phyloP scores from a whole-genome alignment of 2,888 invertebrate genomes.

The Ecliptopera silaceata region DNA sequence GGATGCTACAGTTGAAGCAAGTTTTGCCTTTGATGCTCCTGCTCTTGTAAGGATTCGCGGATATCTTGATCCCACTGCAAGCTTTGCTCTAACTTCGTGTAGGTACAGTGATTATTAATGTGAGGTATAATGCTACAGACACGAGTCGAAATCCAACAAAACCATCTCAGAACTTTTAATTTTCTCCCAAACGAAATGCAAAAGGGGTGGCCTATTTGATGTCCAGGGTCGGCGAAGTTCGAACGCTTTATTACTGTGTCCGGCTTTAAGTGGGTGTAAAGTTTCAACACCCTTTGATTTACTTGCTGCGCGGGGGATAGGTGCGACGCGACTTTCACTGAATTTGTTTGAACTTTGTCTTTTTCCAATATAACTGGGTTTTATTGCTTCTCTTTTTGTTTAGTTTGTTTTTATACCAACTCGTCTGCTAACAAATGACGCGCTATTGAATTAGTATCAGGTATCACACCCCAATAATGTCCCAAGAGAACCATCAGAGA shows the following conservation, averaged over 20 bases:
- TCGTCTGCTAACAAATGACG: slow-evolving; percentile 24
- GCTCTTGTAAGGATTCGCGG: slow-evolving; percentile 53
- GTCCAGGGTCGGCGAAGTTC: slow-evolving; percentile 79
- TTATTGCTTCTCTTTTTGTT: slow-evolving; percentile 53
- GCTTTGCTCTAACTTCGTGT: background rate
- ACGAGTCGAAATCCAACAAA: slow-evolving; percentile 16
- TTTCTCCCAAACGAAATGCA: slow-evolving; percentile 70
- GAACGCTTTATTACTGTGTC: slow-evolving; percentile 83
- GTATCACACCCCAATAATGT: slow-evolving; percentile 41
- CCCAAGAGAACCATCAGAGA: slow-evolving; percentile 50
- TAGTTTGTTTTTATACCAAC: slow-evolving; percentile 39
- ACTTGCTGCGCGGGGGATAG: slow-evolving; percentile 75
- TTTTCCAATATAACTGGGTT: slow-evolving; percentile 53
- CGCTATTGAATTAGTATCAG: slow-evolving; percentile 35
- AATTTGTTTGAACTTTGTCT: slow-evolving; percentile 69
- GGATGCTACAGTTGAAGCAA: slow-evolving; percentile 41
- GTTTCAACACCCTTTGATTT: slow-evolving; percentile 84
- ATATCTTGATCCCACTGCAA: background rate
- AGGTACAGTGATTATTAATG: background rate
- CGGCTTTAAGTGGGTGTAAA: slow-evolving; percentile 84
- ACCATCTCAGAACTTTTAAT: slow-evolving; percentile 74
- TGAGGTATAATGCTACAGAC: background rate
- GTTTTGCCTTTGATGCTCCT: slow-evolving; percentile 42
- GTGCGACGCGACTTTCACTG: slow-evolving; percentile 60
- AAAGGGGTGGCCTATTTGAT: slow-evolving; percentile 78